These are phyloP conservation scores for Corbicula japonica DNA, from an alignment of 2,888 invertebrate species.

Conservation along the genomic window DNA sequence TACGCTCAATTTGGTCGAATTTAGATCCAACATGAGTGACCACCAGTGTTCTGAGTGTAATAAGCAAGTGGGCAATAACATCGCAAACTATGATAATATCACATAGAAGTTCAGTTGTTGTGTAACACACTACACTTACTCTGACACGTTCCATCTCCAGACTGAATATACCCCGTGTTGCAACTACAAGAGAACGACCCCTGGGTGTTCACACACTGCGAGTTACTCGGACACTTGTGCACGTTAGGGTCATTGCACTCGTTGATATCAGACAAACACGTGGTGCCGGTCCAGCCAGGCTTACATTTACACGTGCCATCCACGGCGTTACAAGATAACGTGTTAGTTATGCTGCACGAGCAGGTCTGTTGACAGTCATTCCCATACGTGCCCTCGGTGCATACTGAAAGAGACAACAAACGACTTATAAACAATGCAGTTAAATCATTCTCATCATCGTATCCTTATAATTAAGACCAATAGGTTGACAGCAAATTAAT, in stretches of 20 bases:
- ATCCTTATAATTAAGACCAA: neutral
- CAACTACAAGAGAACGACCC: constrained; percentile 60
- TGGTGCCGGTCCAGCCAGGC: constrained; percentile 55
- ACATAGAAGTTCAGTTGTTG: neutral
- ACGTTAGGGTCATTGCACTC: constrained; percentile 48
- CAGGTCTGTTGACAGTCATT: constrained; percentile 49
- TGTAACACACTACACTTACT: constrained; percentile 34
- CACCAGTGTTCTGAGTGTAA: neutral
- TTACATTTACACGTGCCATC: constrained; percentile 60
- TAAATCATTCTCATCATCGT: neutral
- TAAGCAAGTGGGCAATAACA: neutral
- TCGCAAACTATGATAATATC: neutral
- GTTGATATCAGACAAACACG: constrained; percentile 55
- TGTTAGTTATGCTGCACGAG: constrained; percentile 43
- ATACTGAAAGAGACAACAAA: constrained; percentile 36
- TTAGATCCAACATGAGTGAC: neutral
- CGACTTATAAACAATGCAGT: neutral
- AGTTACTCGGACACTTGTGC: constrained; percentile 41
- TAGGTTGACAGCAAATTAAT: neutral
- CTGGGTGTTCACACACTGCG: constrained; percentile 38
- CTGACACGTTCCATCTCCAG: constrained; percentile 40
- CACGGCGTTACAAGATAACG: constrained; percentile 51
- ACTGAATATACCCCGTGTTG: constrained; percentile 29
- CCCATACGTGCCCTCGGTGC: constrained; percentile 55
- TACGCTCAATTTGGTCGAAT: too few species aligned